phyloP scores from a whole-genome alignment of 2,797 vertebrate species.

The Mormyrops attenuatus region DNA sequence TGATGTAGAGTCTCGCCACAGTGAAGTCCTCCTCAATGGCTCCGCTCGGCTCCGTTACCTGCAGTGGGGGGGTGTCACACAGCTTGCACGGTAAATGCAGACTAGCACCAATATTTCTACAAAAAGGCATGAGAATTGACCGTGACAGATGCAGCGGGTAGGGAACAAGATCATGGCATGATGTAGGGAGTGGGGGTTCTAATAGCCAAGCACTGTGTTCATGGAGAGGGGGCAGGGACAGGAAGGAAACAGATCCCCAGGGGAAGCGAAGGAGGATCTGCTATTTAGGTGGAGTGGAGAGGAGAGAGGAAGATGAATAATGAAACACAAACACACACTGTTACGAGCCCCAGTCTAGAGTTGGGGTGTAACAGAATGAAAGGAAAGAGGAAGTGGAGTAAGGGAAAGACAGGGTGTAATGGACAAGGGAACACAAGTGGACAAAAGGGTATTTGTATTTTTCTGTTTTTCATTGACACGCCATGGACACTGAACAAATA shows the following conservation, averaged over 20 bases:
- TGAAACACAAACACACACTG: background rate
- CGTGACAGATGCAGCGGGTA: background rate
- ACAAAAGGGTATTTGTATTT: background rate
- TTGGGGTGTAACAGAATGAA: background rate
- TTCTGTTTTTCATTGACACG: background rate
- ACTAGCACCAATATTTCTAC: background rate
- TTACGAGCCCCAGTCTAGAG: background rate
- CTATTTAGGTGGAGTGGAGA: background rate
- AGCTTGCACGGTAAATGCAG: background rate
- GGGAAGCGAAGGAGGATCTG: background rate
- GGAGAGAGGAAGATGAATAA: background rate
- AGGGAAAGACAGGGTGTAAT: background rate
- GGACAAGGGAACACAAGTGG: background rate
- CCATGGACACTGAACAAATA: background rate
- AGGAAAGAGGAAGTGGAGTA: background rate
- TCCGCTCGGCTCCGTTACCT: constrained; percentile 73
- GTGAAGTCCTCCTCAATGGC: constrained; percentile 90
- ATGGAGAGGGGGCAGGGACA: background rate
- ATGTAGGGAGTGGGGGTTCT: background rate
- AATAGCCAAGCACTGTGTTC: background rate
- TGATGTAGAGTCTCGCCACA: constrained; percentile 81
- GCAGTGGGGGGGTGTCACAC: background rate
- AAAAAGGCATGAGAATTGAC: background rate
- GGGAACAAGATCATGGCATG: background rate
- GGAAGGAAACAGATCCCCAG: background rate